Base-by-base conservation (phyloP, 2,888 invertebrate genomes). In the Monochamus alternatus region DNA sequence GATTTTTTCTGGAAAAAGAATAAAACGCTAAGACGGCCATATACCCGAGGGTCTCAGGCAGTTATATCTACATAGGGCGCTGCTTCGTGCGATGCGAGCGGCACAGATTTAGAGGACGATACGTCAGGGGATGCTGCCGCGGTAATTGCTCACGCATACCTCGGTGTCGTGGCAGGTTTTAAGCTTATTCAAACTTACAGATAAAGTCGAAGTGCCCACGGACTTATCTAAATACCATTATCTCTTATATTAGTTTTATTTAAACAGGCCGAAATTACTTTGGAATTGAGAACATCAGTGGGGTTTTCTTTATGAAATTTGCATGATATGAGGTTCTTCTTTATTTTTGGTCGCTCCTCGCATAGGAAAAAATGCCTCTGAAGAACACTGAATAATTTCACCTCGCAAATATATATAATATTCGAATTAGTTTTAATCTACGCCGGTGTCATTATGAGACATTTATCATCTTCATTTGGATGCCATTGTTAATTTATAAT, bases 1-100 rank as follows among this genome's bases (percentile, higher is more conserved):
- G 89, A 89, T 89, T 89, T 89, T 89, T 89, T 88, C 86, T 83
- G 81, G 82, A 87, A 87, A 87, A 86, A 87, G 86, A 87, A 87
- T 77, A 75, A 77, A 79, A 76, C 76, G 76, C 75, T 76, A 77
- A 77, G 79, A 75, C 77, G 73, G 73, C 75, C 77, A 76, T 76
- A 75, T 74, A 77, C 79, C 77, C 79, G 65, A 71, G 77, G 76
- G 79, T 70, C 67, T 77, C 63, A 74, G 70, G 77, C 77, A 79
- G 79, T 79, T 79, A 79, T 79, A 77, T 79, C 77, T 87, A 87
- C 87, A 86, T 78, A 79, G 75, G 75, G 60, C 73, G 72, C 73
- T 59, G 77, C 84, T 76, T 82, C 78, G 83, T 85, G 79, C 75
- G 75, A 76, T 75, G 73, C 75, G 80, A 84, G 85, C 85, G 86